Base-by-base conservation (phyloP, 2,113 vertebrate genomes). In the Potamarius usumacintae region DNA sequence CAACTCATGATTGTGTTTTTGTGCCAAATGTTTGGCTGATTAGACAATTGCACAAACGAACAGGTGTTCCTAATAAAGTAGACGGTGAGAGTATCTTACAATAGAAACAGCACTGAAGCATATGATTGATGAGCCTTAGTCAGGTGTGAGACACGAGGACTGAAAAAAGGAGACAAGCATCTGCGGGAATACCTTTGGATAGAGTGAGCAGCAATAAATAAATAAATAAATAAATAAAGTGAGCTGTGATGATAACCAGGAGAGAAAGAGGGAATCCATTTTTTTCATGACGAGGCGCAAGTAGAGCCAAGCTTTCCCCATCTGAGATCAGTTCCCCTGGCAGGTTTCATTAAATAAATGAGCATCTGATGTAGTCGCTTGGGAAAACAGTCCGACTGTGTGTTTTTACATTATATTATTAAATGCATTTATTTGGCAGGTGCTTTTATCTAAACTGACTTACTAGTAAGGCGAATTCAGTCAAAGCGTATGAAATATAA, bases 331-430 rank as follows among this genome's bases (percentile, higher is more conserved):
- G 18, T 50, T 77, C 11, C 52, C 52, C 76, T 79, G 76, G 76
- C 52, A 79, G 76, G 22, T 53, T 79, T 79, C 76, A 79, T 79
- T 79, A 57, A 79, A 55, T 79, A 79, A 79, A 79, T 27, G 76
- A 79, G n/a, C 25, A 14, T 55, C 76, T 79, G 76, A 79, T 79
- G 52, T 79, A 79, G 52, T 42, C 25, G 2, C 52, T 55, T 27
- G 76, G 76, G 76, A 57, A 79, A 79, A 79, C 76, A 79, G 76
- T 57, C 52, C 52, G 55, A 55, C 52, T 55, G 52, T 55, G 27
- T 27, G 76, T 57, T 79, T 55, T 79, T 79, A 55, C n/a, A 27
- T 53, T 53, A 78, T 11, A 27, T 79, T 55, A 79, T 27, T 79
- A 79, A 79, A 79, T 55, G n/a, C 12, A 55, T 55, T 55, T 79